These are phyloP conservation scores for Monodelphis domestica DNA, from an alignment of 2,797 vertebrate species.

Conservation along the genomic window DNA sequence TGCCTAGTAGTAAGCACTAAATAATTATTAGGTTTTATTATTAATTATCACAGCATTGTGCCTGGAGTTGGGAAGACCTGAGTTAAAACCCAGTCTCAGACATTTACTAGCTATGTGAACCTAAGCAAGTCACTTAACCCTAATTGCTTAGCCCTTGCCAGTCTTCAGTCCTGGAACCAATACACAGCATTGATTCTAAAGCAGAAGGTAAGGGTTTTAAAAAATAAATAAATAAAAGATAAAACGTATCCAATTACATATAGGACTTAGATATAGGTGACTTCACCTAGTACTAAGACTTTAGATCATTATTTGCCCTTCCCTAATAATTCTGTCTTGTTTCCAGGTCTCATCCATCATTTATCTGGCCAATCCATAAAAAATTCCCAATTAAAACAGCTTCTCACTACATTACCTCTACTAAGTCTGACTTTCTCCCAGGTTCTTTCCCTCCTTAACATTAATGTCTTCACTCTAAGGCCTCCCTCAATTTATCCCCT, in stretches of 20 bases:
- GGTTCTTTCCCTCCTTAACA: not conserved
- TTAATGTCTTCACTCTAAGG: not conserved
- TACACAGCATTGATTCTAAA: too few relatives aligned
- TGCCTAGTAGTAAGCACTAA: too few relatives aligned
- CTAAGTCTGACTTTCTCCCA: not conserved
- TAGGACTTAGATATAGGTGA: not conserved
- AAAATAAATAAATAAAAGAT: too few relatives aligned
- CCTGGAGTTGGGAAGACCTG: too few relatives aligned
- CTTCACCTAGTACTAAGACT: not conserved
- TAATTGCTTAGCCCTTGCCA: too few relatives aligned
- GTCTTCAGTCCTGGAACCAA: too few relatives aligned
- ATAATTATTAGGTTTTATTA: too few relatives aligned
- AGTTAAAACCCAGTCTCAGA: too few relatives aligned
- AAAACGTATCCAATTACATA: not conserved
- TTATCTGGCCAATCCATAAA: not conserved
- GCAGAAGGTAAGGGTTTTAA: too few relatives aligned
- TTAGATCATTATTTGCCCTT: not conserved
- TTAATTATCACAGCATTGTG: too few relatives aligned
- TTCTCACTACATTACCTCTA: not conserved
- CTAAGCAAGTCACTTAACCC: too few relatives aligned
- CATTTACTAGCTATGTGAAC: too few relatives aligned
- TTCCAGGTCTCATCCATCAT: not conserved
- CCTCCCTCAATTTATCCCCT: not conserved
- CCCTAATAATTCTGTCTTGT: not conserved
- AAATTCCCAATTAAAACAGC: not conserved